Conservation (phyloP, 2,797 vertebrate genomes). For the Pseudochirops corinnae region DNA sequence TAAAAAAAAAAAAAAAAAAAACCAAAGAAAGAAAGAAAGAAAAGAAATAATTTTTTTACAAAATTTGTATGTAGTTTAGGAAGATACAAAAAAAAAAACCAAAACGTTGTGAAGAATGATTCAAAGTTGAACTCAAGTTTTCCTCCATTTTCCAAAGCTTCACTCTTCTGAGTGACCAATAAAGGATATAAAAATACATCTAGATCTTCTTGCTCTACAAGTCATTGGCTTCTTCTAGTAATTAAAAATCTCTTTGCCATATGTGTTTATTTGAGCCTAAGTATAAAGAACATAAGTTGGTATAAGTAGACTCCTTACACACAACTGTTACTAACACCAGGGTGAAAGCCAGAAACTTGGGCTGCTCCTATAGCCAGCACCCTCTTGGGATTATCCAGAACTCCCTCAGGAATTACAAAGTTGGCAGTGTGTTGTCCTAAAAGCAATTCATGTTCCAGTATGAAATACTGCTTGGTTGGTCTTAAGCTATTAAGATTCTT, state of each 20-base stretch:
- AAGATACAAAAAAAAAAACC: neutral
- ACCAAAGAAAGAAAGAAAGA: neutral
- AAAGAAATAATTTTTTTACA: neutral
- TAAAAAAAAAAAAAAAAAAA: neutral
- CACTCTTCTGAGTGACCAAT: neutral
- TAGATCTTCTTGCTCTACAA: neutral
- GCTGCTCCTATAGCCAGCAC: neutral
- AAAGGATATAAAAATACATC: neutral
- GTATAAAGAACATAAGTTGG: slow-evolving; percentile 47
- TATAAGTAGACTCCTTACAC: slow-evolving; percentile 21
- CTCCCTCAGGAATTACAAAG: neutral
- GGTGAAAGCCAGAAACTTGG: slow-evolving; percentile 12
- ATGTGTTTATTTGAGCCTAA: slow-evolving; percentile 48
- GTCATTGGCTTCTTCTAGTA: neutral
- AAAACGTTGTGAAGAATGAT: neutral
- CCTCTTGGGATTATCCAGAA: neutral
- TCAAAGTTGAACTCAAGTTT: neutral
- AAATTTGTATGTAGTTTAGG: neutral
- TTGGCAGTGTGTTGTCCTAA: fast-evolving
- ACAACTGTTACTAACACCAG: slow-evolving; percentile 33
- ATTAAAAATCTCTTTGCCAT: slow-evolving; percentile 14
- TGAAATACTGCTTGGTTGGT: neutral
- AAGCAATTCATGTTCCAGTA: neutral
- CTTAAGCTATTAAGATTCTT: neutral
- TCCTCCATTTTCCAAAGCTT: neutral